Percentiles rank a stretch among this genome's conserved stretches.
phyloP scores from a whole-genome alignment of 2,888 invertebrate genomes.

The Anthophora plumipes region DNA sequence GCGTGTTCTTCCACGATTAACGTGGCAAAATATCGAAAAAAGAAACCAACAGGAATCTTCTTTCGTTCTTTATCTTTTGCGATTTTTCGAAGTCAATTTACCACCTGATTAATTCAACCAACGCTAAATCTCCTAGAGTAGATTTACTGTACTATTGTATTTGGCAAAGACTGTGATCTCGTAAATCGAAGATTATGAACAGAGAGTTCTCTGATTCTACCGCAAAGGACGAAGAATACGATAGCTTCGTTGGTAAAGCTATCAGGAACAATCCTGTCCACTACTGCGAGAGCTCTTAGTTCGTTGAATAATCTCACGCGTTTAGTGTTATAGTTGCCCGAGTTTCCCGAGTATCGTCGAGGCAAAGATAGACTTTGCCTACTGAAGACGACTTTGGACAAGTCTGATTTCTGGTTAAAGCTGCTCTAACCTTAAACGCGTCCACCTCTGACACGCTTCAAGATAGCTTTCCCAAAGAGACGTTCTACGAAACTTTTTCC shows the following conservation, averaged over 20 bases:
- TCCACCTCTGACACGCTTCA: no score
- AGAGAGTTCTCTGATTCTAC: not conserved
- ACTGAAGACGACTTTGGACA: not conserved
- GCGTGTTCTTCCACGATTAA: conserved; percentile 8
- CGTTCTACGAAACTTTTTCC: not conserved
- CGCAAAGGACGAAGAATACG: not conserved
- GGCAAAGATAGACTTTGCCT: not conserved
- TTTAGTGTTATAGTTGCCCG: not conserved
- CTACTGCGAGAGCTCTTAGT: not conserved
- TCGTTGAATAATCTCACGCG: conserved; percentile 22
- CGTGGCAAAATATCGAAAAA: not conserved
- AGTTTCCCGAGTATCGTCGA: conserved; percentile 2
- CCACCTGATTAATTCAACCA: no score
- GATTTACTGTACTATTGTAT: no score
- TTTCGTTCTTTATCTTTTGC: no score
- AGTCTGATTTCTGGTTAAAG: not conserved
- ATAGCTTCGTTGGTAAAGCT: not conserved
- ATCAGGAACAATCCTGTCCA: not conserved
- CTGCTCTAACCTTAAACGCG: not conserved
- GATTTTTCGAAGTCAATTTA: no score
- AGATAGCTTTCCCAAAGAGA: not conserved
- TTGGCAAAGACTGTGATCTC: not conserved
- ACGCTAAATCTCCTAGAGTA: no score
- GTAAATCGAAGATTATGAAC: no score
- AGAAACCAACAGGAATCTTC: no score